Conservation (phyloP, 1,140 invertebrate genomes). For the Metopolophium dirhodum region DNA sequence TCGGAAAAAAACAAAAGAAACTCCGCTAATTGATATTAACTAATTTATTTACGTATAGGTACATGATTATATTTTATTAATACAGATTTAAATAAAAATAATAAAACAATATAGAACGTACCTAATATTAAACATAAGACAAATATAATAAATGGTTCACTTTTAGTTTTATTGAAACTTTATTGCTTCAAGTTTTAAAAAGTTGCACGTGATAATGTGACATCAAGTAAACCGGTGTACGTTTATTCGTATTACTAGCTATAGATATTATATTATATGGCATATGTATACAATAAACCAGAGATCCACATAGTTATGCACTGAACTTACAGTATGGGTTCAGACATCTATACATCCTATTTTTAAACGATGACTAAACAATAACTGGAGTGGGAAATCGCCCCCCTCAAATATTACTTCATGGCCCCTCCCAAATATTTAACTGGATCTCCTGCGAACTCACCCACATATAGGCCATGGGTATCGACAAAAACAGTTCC, state of each 20-base stretch:
- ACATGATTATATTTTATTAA: not conserved
- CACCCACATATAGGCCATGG: not conserved
- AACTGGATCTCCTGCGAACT: not conserved
- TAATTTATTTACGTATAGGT: not conserved
- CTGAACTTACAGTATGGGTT: not conserved
- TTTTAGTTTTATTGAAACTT: not conserved
- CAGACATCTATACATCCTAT: not conserved
- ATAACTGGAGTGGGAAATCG: conserved; percentile 9
- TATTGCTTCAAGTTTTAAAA: not conserved
- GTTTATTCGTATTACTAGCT: not conserved
- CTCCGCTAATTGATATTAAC: not conserved
- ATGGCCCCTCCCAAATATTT: not conserved
- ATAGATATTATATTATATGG: not conserved
- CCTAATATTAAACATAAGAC: not conserved
- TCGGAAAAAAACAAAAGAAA: not conserved
- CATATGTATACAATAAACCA: not conserved
- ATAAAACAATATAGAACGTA: not conserved
- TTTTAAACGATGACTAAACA: conserved; percentile 10
- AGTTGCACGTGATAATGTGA: not conserved
- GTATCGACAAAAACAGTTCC: not conserved
- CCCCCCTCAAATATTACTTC: not conserved
- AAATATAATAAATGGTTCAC: not conserved
- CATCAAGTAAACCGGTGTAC: not conserved
- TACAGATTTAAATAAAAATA: too few species aligned
- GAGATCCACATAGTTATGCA: not conserved